These are phyloP conservation scores for Herminia tarsipennalis DNA, from an alignment of 2,888 invertebrate species.

Conservation along the genomic window DNA sequence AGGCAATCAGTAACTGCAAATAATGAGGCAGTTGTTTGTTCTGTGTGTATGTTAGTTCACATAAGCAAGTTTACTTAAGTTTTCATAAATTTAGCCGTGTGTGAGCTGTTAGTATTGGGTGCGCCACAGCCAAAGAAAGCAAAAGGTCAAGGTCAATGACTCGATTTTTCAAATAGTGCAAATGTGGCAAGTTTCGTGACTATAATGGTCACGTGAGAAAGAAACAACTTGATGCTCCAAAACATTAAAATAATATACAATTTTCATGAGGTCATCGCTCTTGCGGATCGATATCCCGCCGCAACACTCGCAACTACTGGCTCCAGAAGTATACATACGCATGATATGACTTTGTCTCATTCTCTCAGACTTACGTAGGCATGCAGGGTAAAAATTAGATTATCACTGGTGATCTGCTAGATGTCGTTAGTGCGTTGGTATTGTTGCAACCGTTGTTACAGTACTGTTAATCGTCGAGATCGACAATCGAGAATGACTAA, in stretches of 20 bases:
- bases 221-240: not conserved
- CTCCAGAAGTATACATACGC: conserved; percentile 33
- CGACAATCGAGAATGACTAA: conserved; percentile 42
- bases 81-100: not conserved
- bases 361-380: conserved; percentile 25
- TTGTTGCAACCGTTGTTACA: conserved; percentile 15
- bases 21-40: conserved; percentile 1
- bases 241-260: not conserved
- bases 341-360: conserved; percentile 39
- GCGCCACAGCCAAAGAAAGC: not conserved
- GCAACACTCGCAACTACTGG: conserved; percentile 36
- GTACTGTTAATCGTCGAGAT: conserved; percentile 7
- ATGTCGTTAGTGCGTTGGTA: conserved; percentile 13
- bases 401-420: conserved; percentile 31
- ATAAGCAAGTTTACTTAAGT: not conserved
- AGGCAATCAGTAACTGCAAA: not conserved
- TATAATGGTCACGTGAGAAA: too few species aligned
- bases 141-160: conserved; percentile 2
- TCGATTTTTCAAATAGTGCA: too few species aligned
- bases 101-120: conserved; percentile 2
- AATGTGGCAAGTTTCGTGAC: too few species aligned
- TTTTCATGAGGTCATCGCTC: conserved; percentile 47
- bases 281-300: conserved; percentile 50
- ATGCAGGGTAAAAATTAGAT: conserved; percentile 43
- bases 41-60: not conserved